Percentiles rank a stretch among this genome's conserved stretches.
Evolutionary conservation across 2,888 invertebrate genomes (phyloP).

Genomic region (Rotaria macrura): DNA sequence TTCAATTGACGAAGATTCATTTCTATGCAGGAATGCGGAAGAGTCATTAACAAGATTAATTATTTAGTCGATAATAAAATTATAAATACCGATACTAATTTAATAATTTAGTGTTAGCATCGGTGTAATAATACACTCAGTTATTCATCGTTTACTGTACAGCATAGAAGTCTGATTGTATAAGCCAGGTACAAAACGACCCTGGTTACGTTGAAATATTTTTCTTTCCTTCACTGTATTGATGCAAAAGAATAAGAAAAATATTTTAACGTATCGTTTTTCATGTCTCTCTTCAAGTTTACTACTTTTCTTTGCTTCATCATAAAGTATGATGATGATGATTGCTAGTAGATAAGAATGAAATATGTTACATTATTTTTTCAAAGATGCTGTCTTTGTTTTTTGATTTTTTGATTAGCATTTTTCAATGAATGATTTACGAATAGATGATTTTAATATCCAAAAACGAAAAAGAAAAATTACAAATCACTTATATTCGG

Average conservation of each 20-base stretch:
- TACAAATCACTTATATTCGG: background rate
- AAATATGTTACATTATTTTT: background rate
- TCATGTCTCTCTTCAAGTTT: background rate
- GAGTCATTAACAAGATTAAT: no score
- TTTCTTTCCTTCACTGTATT: background rate
- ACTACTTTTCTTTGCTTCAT: background rate
- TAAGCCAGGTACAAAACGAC: no score
- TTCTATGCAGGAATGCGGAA: no score
- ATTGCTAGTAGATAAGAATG: background rate
- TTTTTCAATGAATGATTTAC: background rate
- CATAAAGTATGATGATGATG: background rate
- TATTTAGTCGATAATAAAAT: no score
- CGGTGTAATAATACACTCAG: no score
- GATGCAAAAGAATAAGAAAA: background rate
- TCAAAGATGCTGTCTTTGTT: background rate
- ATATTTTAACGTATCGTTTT: background rate
- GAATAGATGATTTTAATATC: background rate
- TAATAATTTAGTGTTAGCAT: no score
- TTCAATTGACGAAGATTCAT: no score
- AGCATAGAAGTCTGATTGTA: no score
- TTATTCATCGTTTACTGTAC: no score
- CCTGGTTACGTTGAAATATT: no score
- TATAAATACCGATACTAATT: no score
- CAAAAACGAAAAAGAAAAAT: background rate
- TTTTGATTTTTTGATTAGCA: background rate